Percentiles rank a stretch among this genome's conserved stretches.
These are phyloP conservation scores for Gallinago paraguaiae DNA, from an alignment of 2,113 vertebrate genomes.

Conservation along the genomic window DNA sequence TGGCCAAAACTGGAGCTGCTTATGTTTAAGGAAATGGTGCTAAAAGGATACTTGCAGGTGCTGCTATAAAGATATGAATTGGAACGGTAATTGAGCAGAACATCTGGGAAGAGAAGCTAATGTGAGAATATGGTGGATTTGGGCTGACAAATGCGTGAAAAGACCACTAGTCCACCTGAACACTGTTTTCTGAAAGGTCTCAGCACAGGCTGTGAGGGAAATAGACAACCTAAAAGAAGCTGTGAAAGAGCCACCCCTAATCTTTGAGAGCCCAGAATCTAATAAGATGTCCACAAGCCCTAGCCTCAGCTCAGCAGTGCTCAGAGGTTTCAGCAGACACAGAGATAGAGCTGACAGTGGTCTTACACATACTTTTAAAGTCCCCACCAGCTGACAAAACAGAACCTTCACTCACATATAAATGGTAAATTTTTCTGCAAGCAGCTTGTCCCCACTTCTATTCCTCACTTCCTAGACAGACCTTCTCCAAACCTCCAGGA, in stretches of 20 bases:
- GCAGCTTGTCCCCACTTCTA: not conserved
- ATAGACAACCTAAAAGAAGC: not conserved
- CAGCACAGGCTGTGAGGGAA: not conserved
- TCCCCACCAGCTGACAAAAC: not conserved
- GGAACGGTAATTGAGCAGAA: not conserved
- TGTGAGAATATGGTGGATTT: not conserved
- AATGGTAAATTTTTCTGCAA: not conserved
- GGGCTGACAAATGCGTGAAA: not conserved
- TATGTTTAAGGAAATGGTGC: not conserved
- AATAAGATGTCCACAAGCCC: not conserved
- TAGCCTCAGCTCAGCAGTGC: fast-evolving
- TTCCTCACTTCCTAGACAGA: not conserved
- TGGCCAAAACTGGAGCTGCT: not conserved
- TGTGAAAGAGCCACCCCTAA: not conserved
- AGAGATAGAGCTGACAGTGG: not conserved
- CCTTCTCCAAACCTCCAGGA: not conserved
- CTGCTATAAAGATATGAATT: not conserved
- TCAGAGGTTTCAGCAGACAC: not conserved
- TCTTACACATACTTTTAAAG: not conserved
- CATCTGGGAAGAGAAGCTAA: not conserved
- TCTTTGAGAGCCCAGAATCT: not conserved
- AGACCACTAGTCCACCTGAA: not conserved
- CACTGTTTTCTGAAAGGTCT: not conserved
- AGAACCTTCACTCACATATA: not conserved
- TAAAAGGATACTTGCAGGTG: not conserved